phyloP scores from a whole-genome alignment of 2,888 invertebrate species.

The Tortricodes alternella region DNA sequence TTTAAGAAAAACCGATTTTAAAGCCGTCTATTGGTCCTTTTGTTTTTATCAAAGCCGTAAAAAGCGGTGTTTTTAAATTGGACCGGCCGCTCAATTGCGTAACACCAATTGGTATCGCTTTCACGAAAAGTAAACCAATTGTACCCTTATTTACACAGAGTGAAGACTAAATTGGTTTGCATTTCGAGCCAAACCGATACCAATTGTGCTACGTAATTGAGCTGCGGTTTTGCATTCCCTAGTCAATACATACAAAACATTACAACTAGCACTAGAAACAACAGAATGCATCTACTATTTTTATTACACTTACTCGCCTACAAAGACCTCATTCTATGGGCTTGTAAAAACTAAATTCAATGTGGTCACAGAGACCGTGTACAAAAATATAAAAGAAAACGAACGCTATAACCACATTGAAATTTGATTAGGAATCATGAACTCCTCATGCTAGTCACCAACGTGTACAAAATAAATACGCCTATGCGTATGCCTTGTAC shows the following conservation, averaged over 20 bases:
- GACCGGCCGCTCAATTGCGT: too few relatives aligned
- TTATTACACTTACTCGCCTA: not conserved
- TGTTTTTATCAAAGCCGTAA: too few relatives aligned
- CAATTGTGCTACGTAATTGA: too few relatives aligned
- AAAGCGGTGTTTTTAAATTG: too few relatives aligned
- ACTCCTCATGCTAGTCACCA: not conserved
- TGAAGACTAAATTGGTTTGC: too few relatives aligned
- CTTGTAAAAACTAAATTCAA: not conserved
- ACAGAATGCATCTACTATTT: conserved; percentile 26
- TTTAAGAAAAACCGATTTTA: too few relatives aligned
- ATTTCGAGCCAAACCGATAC: too few relatives aligned
- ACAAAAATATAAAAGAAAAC: not conserved
- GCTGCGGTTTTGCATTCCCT: too few relatives aligned
- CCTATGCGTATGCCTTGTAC: conserved; percentile 16
- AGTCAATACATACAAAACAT: conserved; percentile 18
- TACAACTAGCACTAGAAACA: conserved; percentile 23
- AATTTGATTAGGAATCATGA: not conserved
- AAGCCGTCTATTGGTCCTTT: too few relatives aligned
- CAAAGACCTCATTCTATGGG: not conserved
- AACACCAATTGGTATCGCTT: too few relatives aligned
- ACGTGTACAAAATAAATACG: conserved; percentile 25
- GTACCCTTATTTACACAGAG: too few relatives aligned
- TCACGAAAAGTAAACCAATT: too few relatives aligned
- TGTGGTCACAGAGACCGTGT: not conserved
- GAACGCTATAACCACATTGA: conserved; percentile 4